Conservation (phyloP, 1,140 invertebrate species). For the Drosophila kanapiae region DNA sequence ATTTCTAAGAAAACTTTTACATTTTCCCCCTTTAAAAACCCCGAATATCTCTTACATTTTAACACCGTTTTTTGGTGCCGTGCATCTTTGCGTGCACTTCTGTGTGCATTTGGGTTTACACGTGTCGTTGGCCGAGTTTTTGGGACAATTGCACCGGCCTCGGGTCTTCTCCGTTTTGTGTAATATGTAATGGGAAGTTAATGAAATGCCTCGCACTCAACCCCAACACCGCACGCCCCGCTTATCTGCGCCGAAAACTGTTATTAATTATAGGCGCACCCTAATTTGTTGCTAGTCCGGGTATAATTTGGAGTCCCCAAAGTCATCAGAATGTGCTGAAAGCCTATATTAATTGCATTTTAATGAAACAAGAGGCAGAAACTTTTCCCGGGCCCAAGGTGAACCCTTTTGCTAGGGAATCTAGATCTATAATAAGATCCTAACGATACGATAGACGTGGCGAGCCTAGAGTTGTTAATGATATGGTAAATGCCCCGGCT, state of each 20-base stretch:
- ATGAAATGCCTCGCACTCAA: slow-evolving; percentile 57
- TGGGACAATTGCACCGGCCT: slow-evolving; percentile 54
- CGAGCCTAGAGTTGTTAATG: slow-evolving; percentile 38
- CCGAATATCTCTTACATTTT: not conserved
- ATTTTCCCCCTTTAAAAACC: not conserved
- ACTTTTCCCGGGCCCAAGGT: slow-evolving; percentile 4
- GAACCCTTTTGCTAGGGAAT: slow-evolving; percentile 44
- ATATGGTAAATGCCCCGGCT: slow-evolving; percentile 36
- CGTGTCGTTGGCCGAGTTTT: slow-evolving; percentile 53
- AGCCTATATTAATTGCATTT: slow-evolving; percentile 82
- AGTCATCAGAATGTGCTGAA: slow-evolving; percentile 71
- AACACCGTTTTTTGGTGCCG: not conserved
- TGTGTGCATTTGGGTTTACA: slow-evolving; percentile 50
- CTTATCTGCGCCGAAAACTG: slow-evolving; percentile 57
- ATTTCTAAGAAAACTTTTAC: too few relatives aligned
- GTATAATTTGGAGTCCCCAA: slow-evolving; percentile 58
- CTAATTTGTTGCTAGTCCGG: slow-evolving; percentile 60
- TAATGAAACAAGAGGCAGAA: slow-evolving; percentile 62
- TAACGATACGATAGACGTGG: slow-evolving; percentile 27
- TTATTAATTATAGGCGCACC: slow-evolving; percentile 81
- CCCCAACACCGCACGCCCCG: not conserved
- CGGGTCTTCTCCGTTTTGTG: slow-evolving; percentile 24
- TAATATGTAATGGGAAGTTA: slow-evolving; percentile 75
- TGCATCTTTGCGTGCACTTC: slow-evolving; percentile 42
- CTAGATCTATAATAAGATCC: slow-evolving; percentile 38